These are phyloP conservation scores for Pachycephala philippinensis DNA, from an alignment of 2,113 vertebrate genomes.

Conservation along the genomic window DNA sequence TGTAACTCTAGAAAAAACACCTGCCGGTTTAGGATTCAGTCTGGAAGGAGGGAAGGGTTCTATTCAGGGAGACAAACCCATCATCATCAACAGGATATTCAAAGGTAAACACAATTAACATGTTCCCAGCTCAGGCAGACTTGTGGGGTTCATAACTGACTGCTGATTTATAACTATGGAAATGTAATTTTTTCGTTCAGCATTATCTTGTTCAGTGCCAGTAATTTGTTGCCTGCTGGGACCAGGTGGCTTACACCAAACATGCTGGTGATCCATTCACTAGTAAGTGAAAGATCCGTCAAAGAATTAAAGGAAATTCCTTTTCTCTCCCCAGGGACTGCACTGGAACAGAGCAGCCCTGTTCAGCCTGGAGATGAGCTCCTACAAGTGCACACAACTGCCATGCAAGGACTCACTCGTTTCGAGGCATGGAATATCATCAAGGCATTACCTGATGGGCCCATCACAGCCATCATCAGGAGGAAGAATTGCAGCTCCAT, in stretches of 20 bases:
- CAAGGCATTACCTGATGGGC: constrained; percentile 85
- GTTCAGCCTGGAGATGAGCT: constrained; percentile 86
- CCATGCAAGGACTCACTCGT: constrained; percentile 84
- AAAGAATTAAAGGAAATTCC: neutral
- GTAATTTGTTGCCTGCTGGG: neutral
- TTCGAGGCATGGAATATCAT: constrained; percentile 92
- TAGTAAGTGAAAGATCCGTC: neutral
- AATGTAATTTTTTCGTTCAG: neutral
- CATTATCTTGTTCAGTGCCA: neutral
- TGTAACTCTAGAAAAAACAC: constrained; percentile 82
- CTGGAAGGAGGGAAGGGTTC: constrained; percentile 93
- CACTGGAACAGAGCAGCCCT: constrained; percentile 72
- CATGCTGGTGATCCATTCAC: neutral
- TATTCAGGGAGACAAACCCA: constrained; percentile 87
- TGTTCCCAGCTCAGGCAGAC: neutral
- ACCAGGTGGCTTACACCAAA: neutral
- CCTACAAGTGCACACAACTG: constrained; percentile 76
- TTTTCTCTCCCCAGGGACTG: constrained; percentile 70
- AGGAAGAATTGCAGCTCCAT: constrained; percentile 50
- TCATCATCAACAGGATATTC: constrained; percentile 87
- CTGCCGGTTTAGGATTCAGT: constrained; percentile 88
- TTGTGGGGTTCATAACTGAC: neutral
- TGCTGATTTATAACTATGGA: neutral
- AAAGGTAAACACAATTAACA: constrained; percentile 70
- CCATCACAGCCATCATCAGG: constrained; percentile 70